These are phyloP conservation scores for Pristionchus exspectatus DNA, from an alignment of 2,888 invertebrate genomes.

Conservation along the genomic window DNA sequence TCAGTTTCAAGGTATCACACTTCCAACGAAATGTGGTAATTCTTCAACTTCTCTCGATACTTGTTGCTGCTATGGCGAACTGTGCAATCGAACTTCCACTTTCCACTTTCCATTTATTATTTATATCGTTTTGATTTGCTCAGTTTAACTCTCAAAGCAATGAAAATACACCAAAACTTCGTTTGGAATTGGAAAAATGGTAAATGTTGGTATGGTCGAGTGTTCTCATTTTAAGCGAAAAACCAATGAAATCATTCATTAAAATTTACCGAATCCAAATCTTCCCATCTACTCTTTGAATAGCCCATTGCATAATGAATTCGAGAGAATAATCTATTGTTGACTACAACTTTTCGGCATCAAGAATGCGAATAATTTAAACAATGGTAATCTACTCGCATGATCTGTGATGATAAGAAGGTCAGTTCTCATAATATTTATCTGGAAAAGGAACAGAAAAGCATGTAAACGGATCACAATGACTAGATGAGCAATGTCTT, in stretches of 20 bases:
- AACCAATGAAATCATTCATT: too few relatives aligned
- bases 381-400: neutral
- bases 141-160: neutral
- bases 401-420: neutral
- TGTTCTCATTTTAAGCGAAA: too few relatives aligned
- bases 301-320: neutral
- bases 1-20: neutral
- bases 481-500: slow-evolving; percentile 39
- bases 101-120: neutral
- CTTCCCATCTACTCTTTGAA: neutral
- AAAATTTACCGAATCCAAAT: too few relatives aligned
- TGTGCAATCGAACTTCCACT: neutral
- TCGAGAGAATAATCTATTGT: neutral
- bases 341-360: neutral
- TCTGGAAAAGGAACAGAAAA: neutral
- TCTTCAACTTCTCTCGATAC: neutral
- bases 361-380: neutral
- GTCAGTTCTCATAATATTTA: neutral
- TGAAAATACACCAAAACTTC: too few relatives aligned
- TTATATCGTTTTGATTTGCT: neutral
- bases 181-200: too few relatives aligned
- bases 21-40: neutral
- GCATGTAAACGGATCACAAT: neutral
- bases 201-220: neutral
- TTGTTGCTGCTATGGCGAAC: slow-evolving; percentile 25